Evolutionary conservation across 2,888 invertebrate species (phyloP), one percentile per base, ranked within the genome.

Genomic region (Chouioia cunea): DNA sequence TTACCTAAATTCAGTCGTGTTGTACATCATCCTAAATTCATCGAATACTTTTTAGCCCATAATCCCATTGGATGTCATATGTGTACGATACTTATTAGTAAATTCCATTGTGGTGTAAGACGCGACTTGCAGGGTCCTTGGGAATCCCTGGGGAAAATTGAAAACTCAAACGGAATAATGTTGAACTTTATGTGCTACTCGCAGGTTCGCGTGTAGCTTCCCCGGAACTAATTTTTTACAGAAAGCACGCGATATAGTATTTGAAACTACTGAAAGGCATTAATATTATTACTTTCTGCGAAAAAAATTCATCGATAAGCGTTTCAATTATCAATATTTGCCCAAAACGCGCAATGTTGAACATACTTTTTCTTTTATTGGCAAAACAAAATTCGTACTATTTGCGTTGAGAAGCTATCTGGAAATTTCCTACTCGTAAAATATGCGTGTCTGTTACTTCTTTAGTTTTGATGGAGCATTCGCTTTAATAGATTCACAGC

Each of bases 211-310:
- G 59, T 52, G 53, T 46, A 14, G 10, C 16, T n/a, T 46, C 52
- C 18, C 57, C 6, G 20, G 3, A 60, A 48, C 48, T 62, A 62
- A 48, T 43, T 62, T 56, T 62, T 48, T 36, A 48, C 48, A 8
- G 53, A 10, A 46, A 67, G 54, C 67, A 68, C 67, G 67, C 67
- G 62, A 68, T 68, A 54, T 56, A 53, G 60, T 60, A 56, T 68
- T 63, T 54, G 16, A 18, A 14, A 62, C 62, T 60, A 47, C 54
- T 58, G 57, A 53, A 22, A 15, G 58, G 36, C 10, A 14, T 10
- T 43, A 16, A 16, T 23, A 10, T 10, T 20, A 14, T 58, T n/a
- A n/a, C n/a, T 22, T 46, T 8, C 27, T 4, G 27, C 27, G 27
- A 27, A 27, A 27, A 6, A 27, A 27, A 27, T 27, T 27, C 27